Evolutionary conservation across 2,888 invertebrate species (phyloP), one percentile per base, ranked within the genome.

Genomic region (Halocaridina rubra): DNA sequence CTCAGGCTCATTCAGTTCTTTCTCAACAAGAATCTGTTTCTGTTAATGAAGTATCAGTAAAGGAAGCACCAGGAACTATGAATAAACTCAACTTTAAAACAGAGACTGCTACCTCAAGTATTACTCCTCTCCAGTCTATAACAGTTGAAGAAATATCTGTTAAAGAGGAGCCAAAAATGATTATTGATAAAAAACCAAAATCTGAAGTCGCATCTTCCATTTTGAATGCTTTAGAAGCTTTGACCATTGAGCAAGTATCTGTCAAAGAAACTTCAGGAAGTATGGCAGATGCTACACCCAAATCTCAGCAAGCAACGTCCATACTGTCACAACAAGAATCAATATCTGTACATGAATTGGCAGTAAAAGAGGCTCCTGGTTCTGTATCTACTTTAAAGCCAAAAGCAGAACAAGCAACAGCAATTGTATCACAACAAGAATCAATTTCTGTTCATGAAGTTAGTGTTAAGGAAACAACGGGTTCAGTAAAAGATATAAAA

Each of bases 151-250:
- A 80, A 39, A 29, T 80, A 19, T 74, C 57, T 13, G 80, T 80
- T 2, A 80, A 80, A 39, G 80, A 80, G 27, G 80, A 33, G 22
- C 74, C 80, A 39, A n/a, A 7, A 16, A 39, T 32, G n/a, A 22
- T 80, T n/a, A 61, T 13, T 5, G 80, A 80, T 22, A 4, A 16
- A 5, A 80, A 74, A 19, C 80, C 61, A 13, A 84, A 91, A 77
- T 89, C 89, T 2, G 88, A 90, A 32, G 57, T 75, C n/a, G 89
- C 88, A 69, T 90, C 90, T 77, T 90, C 91, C 46, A 32, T 82
- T 59, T 19, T 78, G 3, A 72, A 71, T 30, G 32, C 22, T 1
- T 78, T 78, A 8, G 72, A 82, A 46, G 71, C 77, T 7, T 27
- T 82, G 2, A 30, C 78, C n/a, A 71, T 82, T 8, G 39, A 78